These are phyloP conservation scores for Pseudolaguvia tuberculata DNA, from an alignment of 2,113 vertebrate species.

Conservation along the genomic window DNA sequence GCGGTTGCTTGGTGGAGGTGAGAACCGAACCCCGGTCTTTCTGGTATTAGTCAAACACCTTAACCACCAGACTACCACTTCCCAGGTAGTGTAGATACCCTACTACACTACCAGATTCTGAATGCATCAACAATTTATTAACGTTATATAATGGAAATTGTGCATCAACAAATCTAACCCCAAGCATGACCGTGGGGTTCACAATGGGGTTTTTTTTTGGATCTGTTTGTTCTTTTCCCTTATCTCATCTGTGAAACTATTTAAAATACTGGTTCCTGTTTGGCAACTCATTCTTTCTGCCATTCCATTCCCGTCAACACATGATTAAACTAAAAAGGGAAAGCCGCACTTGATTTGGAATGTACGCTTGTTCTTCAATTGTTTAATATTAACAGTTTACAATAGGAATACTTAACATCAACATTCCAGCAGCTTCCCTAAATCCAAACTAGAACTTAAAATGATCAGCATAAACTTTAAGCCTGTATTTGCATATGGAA, in stretches of 20 bases:
- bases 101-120: background rate
- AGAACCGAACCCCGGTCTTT: too few species aligned
- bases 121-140: background rate
- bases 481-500: constrained; percentile 34
- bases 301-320: background rate
- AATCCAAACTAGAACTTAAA: background rate
- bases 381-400: background rate
- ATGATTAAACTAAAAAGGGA: background rate
- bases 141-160: constrained; percentile 9
- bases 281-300: constrained; percentile 4
- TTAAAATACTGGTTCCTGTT: background rate
- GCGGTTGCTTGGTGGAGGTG: too few species aligned
- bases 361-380: background rate
- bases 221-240: constrained; percentile 14
- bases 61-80: too few species aligned
- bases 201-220: constrained; percentile 6
- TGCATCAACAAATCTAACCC: background rate
- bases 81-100: background rate
- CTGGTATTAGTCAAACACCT: too few species aligned
- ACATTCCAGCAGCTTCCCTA: background rate
- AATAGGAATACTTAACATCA: background rate
- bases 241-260: constrained; percentile 3
- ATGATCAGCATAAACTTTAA: constrained; percentile 14
- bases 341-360: background rate
- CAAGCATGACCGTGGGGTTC: background rate